Conservation (phyloP, 2,797 vertebrate genomes). For the Scyliorhinus canicula region DNA sequence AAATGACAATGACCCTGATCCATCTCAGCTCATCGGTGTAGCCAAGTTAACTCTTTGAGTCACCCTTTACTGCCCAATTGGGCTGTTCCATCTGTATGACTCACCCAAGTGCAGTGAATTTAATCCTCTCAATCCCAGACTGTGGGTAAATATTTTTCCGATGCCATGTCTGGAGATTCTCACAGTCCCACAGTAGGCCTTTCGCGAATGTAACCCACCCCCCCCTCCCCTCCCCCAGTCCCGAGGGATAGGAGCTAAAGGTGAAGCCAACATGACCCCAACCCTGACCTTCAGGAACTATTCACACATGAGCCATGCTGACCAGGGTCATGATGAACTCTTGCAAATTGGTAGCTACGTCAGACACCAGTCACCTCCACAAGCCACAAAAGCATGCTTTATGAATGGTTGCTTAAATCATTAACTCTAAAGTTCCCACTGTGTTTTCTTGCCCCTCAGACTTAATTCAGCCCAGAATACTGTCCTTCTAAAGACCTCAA, state of each 20-base stretch:
- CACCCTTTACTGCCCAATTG: background rate
- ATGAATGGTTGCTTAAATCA: background rate
- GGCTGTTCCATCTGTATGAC: background rate
- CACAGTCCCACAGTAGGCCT: background rate
- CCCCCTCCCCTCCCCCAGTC: background rate
- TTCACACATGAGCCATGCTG: background rate
- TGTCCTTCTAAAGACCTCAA: too few species aligned
- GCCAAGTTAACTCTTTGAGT: background rate
- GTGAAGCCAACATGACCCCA: background rate
- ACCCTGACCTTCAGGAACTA: background rate
- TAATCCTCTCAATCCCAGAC: background rate
- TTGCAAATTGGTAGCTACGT: background rate
- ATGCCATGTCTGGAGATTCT: background rate
- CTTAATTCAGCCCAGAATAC: background rate
- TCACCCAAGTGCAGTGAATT: background rate
- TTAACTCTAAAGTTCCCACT: background rate
- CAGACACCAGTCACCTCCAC: background rate
- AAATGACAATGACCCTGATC: background rate
- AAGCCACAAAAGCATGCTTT: background rate
- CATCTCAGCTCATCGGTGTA: background rate
- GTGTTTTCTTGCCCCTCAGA: background rate
- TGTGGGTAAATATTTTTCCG: constrained; percentile 3
- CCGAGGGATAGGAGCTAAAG: background rate
- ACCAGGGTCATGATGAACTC: background rate
- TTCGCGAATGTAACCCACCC: background rate